A percentile compares a stretch with the other conserved stretches of the same genome.
phyloP scores from a whole-genome alignment of 1,140 invertebrate species.

The Microplitis mediator region DNA sequence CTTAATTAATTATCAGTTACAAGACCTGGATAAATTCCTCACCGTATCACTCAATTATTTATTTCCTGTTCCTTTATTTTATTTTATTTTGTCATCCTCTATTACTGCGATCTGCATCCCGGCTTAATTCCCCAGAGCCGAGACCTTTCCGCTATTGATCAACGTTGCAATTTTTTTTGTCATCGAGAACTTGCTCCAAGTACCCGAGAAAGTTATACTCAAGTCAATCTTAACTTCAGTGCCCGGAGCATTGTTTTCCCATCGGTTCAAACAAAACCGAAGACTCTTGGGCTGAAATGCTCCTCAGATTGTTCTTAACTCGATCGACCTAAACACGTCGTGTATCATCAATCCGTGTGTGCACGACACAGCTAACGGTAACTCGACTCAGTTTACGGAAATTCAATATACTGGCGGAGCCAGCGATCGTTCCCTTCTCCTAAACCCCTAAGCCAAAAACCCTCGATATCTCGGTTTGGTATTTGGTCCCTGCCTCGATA shows the following conservation, averaged over 20 bases:
- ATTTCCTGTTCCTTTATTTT: background rate
- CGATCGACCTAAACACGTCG: conserved; percentile 27
- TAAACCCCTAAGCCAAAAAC: background rate
- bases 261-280: conserved; percentile 28
- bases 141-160: no score
- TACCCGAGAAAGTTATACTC: background rate
- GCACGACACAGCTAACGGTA: conserved; percentile 45
- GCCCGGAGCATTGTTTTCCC: conserved; percentile 43
- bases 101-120: no score
- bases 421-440: background rate
- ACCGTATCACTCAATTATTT: conserved; percentile 8
- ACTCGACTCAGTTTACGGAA: conserved; percentile 50
- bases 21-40: background rate
- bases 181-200: no score
- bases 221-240: conserved; percentile 25
- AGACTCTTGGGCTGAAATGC: conserved; percentile 1
- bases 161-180: no score
- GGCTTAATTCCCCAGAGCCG: no score
- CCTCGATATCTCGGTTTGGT: background rate
- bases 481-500: no score
- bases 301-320: conserved; percentile 31
- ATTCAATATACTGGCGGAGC: conserved; percentile 49
- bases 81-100: background rate
- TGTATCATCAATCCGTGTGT: conserved; percentile 21
- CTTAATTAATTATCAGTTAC: conserved; percentile 33